phyloP scores from a whole-genome alignment of 2,797 vertebrate species.

The Menidia menidia region DNA sequence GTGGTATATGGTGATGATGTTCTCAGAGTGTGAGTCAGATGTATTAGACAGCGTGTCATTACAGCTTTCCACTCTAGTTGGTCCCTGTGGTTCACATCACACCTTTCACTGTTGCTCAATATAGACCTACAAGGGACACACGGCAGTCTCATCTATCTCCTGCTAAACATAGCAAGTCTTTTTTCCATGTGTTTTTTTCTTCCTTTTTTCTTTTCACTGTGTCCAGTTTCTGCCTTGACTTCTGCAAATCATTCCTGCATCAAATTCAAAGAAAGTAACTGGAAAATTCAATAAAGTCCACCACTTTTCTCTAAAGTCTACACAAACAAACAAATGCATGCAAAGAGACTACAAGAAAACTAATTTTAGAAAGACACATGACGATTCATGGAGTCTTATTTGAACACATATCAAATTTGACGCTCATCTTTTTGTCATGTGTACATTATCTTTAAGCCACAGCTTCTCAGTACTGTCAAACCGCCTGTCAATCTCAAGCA shows the following conservation, averaged over 20 bases:
- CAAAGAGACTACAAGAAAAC: background rate
- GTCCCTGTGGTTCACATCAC: slow-evolving; percentile 68
- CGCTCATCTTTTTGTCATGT: too few relatives aligned
- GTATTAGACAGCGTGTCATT: slow-evolving; percentile 76
- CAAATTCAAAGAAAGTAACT: background rate
- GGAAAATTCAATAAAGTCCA: background rate
- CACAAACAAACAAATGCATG: background rate
- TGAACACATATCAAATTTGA: too few relatives aligned
- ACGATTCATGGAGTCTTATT: background rate
- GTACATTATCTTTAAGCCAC: too few relatives aligned
- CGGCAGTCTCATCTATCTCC: slow-evolving; percentile 35
- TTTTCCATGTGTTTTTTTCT: background rate
- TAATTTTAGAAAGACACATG: background rate
- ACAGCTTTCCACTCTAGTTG: slow-evolving; percentile 59
- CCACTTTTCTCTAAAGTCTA: background rate
- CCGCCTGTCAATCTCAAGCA: background rate
- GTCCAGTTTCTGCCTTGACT: slow-evolving; percentile 4
- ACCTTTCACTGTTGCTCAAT: slow-evolving; percentile 51
- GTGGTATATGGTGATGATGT: slow-evolving; percentile 64
- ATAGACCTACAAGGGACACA: slow-evolving; percentile 54
- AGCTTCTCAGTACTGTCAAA: background rate
- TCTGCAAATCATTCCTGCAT: background rate
- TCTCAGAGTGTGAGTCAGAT: slow-evolving; percentile 70
- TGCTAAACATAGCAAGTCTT: slow-evolving; percentile 17
- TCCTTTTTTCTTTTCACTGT: background rate